These are phyloP conservation scores for Shargacucullia verbasci DNA, from an alignment of 2,888 invertebrate species.

Conservation along the genomic window DNA sequence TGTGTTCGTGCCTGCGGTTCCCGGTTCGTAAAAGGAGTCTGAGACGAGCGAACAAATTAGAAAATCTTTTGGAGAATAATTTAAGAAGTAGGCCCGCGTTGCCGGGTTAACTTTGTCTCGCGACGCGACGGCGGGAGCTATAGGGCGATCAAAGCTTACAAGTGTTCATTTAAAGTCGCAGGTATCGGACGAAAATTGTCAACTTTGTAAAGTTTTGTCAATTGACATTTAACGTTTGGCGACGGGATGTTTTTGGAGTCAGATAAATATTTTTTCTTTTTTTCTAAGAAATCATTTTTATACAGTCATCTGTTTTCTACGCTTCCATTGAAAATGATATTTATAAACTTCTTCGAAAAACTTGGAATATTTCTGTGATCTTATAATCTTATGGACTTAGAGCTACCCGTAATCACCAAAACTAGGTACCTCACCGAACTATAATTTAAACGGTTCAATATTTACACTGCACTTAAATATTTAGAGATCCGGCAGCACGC, in stretches of 20 bases:
- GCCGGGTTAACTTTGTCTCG: conserved; percentile 75
- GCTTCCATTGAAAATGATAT: no score
- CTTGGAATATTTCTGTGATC: no score
- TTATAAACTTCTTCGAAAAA: no score
- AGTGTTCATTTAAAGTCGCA: conserved; percentile 70
- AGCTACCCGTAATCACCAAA: no score
- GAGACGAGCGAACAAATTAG: conserved; percentile 85
- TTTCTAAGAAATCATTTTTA: neutral
- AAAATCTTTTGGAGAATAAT: conserved; percentile 88
- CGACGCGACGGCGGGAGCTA: conserved; percentile 61
- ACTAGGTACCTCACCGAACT: no score
- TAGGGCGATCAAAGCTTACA: conserved; percentile 57
- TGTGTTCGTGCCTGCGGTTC: conserved; percentile 72
- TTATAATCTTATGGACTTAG: no score
- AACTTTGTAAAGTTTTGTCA: conserved; percentile 13
- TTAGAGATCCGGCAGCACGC: conserved; percentile 4
- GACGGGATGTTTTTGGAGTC: neutral
- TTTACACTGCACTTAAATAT: neutral
- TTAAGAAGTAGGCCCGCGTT: conserved; percentile 78
- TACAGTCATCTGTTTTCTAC: no score
- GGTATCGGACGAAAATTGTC: conserved; percentile 57
- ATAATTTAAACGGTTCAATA: no score
- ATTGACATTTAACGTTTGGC: conserved; percentile 17
- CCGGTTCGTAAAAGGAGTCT: conserved; percentile 71
- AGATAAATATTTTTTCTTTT: neutral